Percentiles rank a stretch among this genome's conserved stretches.
Conservation (phyloP, 2,113 vertebrate species). For the Sinosuthora webbiana region DNA sequence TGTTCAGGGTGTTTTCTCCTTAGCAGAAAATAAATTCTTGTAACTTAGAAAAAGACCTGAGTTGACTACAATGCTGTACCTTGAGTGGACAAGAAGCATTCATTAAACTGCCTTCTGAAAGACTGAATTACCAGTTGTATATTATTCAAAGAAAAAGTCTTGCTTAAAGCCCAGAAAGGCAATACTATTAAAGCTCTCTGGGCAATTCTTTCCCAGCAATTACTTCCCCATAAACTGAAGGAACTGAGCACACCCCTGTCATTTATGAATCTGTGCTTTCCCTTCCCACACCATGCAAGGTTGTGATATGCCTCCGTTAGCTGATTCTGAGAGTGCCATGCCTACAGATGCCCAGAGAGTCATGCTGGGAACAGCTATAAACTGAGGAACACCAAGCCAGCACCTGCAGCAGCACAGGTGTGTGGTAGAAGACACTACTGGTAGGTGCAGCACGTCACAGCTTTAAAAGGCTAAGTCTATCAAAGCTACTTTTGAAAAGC, state of each 20-base stretch:
- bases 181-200: neutral
- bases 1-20: neutral
- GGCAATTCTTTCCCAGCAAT: neutral
- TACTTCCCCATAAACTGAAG: neutral
- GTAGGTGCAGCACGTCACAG: rapidly evolving
- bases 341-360: neutral
- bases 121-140: neutral
- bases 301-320: neutral
- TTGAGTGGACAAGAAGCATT: neutral
- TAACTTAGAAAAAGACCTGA: neutral
- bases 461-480: neutral
- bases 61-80: neutral
- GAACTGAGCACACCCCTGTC: neutral
- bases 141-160: neutral
- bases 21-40: neutral
- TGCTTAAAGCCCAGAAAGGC: neutral
- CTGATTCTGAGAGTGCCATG: neutral
- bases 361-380: neutral
- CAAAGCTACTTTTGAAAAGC: neutral
- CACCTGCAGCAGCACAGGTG: neutral
- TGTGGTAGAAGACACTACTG: neutral
- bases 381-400: neutral
- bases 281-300: neutral
- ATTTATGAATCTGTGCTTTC: neutral
- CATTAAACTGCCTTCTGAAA: neutral